Evolutionary conservation across 2,113 vertebrate species (phyloP).

Genomic region (Gasterosteus aculeatus): DNA sequence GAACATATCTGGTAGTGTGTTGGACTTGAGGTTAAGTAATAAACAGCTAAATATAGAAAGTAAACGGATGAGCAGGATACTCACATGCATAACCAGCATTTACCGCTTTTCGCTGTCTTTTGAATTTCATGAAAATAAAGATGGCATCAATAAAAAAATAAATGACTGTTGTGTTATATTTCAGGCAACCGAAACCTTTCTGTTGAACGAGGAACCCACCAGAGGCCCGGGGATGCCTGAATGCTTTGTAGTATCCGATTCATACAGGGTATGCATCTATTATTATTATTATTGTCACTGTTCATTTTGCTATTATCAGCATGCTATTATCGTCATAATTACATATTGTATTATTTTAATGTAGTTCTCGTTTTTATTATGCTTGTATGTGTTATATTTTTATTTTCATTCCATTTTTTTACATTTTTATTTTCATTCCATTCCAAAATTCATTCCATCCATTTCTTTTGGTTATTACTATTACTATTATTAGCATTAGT

Average conservation of each 20-base stretch:
- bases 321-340: conserved; percentile 48
- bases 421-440: conserved; percentile 8
- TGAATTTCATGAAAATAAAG: conserved; percentile 33
- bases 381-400: background rate
- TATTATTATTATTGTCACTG: conserved; percentile 41
- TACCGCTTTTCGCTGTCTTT: conserved; percentile 29
- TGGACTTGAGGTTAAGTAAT: conserved; percentile 45
- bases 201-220: conserved; percentile 85
- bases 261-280: conserved; percentile 83
- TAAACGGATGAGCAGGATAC: conserved; percentile 34
- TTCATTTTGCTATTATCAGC: conserved; percentile 24
- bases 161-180: conserved; percentile 76
- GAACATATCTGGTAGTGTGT: conserved; percentile 31
- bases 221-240: conserved; percentile 85
- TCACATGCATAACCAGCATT: conserved; percentile 24
- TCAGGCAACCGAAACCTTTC: conserved; percentile 85
- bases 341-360: background rate
- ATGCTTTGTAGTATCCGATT: conserved; percentile 87
- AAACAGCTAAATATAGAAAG: conserved; percentile 18
- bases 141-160: conserved; percentile 38
- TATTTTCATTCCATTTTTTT: background rate
- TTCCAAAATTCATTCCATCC: conserved; percentile 28
- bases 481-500: conserved; percentile 21
- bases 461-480: background rate
- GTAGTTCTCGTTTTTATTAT: background rate